Conservation (phyloP, 2,113 vertebrate genomes). For the Macrotus californicus region DNA sequence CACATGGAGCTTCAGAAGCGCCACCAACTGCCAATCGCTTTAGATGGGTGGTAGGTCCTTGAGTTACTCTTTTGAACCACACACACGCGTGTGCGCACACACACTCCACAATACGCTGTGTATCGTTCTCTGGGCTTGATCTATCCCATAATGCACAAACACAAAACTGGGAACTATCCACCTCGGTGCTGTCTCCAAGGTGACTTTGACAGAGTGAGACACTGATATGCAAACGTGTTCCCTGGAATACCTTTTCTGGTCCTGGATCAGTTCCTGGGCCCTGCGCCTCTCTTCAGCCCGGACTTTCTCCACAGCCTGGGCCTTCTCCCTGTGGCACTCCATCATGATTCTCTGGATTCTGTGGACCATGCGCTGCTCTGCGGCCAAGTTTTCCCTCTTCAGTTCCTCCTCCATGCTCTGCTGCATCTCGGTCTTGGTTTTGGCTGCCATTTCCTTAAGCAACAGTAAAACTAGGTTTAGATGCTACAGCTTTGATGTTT, state of each 20-base stretch:
- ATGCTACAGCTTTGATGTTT: not conserved
- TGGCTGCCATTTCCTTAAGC: slow-evolving; percentile 64
- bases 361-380: slow-evolving; percentile 72
- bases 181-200: not conserved
- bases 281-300: slow-evolving; percentile 64
- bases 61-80: not conserved
- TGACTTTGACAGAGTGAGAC: not conserved
- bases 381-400: slow-evolving; percentile 69
- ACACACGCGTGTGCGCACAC: not conserved
- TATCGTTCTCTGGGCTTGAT: not conserved
- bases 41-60: not conserved
- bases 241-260: slow-evolving; percentile 63
- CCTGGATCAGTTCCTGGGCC: not conserved
- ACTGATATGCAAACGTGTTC: not conserved
- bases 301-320: slow-evolving; percentile 55
- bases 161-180: not conserved
- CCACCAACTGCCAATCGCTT: not conserved
- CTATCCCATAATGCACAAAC: not conserved
- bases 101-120: not conserved
- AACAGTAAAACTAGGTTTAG: slow-evolving; percentile 45
- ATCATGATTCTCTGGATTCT: slow-evolving; percentile 66
- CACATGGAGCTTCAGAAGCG: not conserved
- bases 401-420: slow-evolving; percentile 52
- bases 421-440: slow-evolving; percentile 61
- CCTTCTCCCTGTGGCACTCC: slow-evolving; percentile 72